Evolutionary conservation across 2,797 vertebrate species (phyloP), one percentile per base, ranked within the genome.

Genomic region (Chloroceryle amazona): DNA sequence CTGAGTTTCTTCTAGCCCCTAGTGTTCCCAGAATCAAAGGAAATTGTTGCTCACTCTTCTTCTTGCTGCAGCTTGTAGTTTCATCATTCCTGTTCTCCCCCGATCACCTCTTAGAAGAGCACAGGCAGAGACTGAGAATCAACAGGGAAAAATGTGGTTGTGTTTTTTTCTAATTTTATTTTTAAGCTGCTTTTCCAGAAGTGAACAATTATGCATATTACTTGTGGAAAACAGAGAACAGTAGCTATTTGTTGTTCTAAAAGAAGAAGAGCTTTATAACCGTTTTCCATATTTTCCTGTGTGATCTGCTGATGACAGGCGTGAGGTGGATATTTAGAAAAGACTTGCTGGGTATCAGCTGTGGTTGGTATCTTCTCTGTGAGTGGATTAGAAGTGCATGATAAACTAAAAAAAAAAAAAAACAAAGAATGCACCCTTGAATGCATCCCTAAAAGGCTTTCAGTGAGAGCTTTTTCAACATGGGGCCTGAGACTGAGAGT

Each of bases 21-120:
- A 82, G 73, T 88, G 65, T 92, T 95, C 86, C 65, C 81, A 94
- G 83, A 90, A 96, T 96, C 91, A 81, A 79, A 96, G 75, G 80
- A 89, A 80, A 42, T 55, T 90, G 87, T 95, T 91, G 76, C 65
- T 87, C 3, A 0, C 60, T 89, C 61, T 63, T 90, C 67, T 67
- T 76, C 83, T 87, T 91, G 79, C 89, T 58, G 55, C 46, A 66
- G 29, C 81, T 96, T 61, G 55, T 81, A 42, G 85, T 93, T 97
- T 78, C 57, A 20, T 58, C 0, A 0, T 76, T 82, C 41, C 13
- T 62, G 78, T 73, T 85, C 26, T 93, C 20, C 49, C 54, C 37
- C n/a, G 49, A 47, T 83, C 31, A 15, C 31, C 20, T 68, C 79
- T 72, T 13, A 52, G 67, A 68, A 78, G 62, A 85, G 52, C 25